Conservation (phyloP, 2,113 vertebrate species). For the Cyanocitta stelleri region DNA sequence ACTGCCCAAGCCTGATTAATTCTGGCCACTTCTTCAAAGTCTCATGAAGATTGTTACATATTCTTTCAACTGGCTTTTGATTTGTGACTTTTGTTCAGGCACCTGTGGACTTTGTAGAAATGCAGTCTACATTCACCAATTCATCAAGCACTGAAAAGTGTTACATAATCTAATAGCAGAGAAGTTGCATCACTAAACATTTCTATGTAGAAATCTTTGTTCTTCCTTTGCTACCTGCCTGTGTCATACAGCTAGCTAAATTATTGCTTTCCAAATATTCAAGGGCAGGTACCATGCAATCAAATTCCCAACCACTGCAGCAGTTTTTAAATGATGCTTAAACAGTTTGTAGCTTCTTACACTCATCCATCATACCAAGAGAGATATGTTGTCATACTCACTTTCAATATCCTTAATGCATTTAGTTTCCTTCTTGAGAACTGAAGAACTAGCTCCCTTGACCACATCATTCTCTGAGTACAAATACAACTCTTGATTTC, state of each 20-base stretch:
- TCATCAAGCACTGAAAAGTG: neutral
- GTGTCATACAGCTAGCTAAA: fast-evolving
- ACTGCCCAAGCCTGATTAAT: neutral
- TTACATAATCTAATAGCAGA: neutral
- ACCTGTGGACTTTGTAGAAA: neutral
- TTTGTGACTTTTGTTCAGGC: neutral
- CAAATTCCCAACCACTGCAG: neutral
- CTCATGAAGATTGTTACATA: neutral
- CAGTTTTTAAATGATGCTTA: neutral
- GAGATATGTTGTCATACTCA: neutral
- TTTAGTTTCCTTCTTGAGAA: neutral
- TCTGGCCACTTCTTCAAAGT: neutral
- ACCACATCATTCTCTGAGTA: neutral
- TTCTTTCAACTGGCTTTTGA: neutral
- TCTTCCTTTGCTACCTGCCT: neutral
- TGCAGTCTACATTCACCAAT: neutral
- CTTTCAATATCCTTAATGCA: neutral
- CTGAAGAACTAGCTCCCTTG: neutral
- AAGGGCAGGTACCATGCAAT: neutral
- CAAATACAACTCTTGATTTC: neutral
- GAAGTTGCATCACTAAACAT: neutral
- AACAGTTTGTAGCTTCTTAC: neutral
- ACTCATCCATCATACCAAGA: neutral
- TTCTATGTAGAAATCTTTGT: neutral
- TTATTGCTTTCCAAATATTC: neutral